These are phyloP conservation scores for Gymnoscelis rufifasciata DNA, from an alignment of 2,888 invertebrate genomes.

Conservation along the genomic window DNA sequence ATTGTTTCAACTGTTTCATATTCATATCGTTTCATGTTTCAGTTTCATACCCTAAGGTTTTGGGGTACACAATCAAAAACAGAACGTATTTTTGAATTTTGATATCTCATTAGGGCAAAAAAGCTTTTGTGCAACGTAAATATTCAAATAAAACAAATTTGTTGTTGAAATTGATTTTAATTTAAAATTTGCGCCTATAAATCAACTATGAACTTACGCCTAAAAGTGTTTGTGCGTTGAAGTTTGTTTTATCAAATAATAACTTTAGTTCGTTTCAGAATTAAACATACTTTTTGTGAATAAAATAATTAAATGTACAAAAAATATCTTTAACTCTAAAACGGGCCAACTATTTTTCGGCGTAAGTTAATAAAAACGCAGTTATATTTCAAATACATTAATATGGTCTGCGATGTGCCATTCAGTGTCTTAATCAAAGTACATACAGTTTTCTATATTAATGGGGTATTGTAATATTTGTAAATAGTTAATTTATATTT, in stretches of 20 bases:
- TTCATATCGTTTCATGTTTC: not conserved
- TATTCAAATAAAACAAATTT: too few species aligned
- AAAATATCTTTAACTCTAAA: too few species aligned
- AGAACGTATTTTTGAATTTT: not conserved
- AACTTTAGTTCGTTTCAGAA: not conserved
- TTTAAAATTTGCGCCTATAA: not conserved
- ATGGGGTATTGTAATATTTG: slow-evolving; percentile 64
- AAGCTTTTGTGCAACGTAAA: too few species aligned
- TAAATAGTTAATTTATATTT: slow-evolving; percentile 72
- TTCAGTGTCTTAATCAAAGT: slow-evolving; percentile 23
- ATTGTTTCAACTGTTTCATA: slow-evolving; percentile 39
- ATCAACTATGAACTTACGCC: too few species aligned
- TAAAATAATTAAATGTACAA: too few species aligned
- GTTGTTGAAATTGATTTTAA: too few species aligned
- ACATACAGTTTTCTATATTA: slow-evolving; percentile 22
- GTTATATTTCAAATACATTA: slow-evolving; percentile 17
- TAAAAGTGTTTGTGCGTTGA: too few species aligned
- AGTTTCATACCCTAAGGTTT: too few species aligned
- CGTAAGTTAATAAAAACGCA: slow-evolving; percentile 11
- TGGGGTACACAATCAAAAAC: too few species aligned
- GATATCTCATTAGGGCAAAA: too few species aligned
- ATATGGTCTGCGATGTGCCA: slow-evolving; percentile 32
- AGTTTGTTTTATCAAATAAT: not conserved
- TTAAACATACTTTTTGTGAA: too few species aligned
- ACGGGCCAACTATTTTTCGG: too few species aligned